phyloP scores from a whole-genome alignment of 1,140 invertebrate species.

The Reticulitermes speratus region DNA sequence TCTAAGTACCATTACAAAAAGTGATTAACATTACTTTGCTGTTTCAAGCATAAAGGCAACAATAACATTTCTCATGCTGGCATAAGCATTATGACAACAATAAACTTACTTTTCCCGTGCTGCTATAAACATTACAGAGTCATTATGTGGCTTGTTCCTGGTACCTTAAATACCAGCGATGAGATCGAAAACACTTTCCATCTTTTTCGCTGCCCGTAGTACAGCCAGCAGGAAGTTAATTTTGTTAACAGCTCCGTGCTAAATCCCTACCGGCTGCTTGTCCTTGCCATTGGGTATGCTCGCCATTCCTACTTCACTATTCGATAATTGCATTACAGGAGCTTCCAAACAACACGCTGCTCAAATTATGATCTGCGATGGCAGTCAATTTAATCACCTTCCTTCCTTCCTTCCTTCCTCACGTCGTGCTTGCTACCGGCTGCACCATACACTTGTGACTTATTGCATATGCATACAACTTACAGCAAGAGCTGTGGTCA shows the following conservation, averaged over 20 bases:
- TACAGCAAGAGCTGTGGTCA: no score
- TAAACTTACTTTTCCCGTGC: background rate
- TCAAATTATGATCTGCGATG: conserved; percentile 16
- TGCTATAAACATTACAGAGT: background rate
- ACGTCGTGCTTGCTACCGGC: background rate
- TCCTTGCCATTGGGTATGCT: background rate
- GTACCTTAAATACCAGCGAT: background rate
- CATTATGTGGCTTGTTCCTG: background rate
- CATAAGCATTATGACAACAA: background rate
- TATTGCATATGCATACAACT: no score
- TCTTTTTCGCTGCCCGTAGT: background rate
- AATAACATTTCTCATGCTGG: no score
- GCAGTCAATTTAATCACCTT: background rate
- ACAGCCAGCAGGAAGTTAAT: background rate
- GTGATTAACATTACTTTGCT: no score
- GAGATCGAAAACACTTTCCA: background rate
- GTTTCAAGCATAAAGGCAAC: no score
- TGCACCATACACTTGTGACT: background rate
- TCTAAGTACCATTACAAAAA: no score
- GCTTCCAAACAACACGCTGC: conserved; percentile 7
- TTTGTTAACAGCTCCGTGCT: conserved; percentile 14
- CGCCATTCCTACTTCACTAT: background rate
- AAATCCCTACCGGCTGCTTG: background rate
- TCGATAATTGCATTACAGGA: background rate
- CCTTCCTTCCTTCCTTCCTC: background rate